A percentile compares a stretch with the other conserved stretches of the same genome.
These are phyloP conservation scores for Diplodus puntazzo DNA, from an alignment of 2,797 vertebrate genomes.

Conservation along the genomic window DNA sequence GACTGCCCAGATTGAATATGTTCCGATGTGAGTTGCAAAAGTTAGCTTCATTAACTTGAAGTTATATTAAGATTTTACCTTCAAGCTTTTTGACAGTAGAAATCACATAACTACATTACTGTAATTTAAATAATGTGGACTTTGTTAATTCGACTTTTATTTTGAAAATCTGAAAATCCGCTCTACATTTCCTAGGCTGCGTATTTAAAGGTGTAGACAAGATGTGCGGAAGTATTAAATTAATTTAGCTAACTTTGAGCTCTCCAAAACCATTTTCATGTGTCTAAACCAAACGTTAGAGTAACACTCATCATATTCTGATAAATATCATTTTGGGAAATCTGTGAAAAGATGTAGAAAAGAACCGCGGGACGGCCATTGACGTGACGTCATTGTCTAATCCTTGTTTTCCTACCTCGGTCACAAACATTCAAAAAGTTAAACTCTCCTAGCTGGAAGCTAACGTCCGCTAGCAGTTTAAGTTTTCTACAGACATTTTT, in stretches of 20 bases:
- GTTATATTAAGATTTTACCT: neutral
- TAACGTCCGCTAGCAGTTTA: neutral
- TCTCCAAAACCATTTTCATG: neutral
- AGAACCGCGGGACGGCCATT: no score
- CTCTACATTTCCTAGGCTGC: neutral
- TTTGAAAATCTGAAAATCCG: neutral
- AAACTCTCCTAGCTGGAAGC: neutral
- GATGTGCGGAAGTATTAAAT: rapidly evolving
- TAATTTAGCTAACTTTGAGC: neutral
- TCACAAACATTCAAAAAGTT: slow-evolving; percentile 33
- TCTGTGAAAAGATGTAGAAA: neutral
- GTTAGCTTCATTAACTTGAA: neutral
- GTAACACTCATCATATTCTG: rapidly evolving
- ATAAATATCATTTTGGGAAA: neutral
- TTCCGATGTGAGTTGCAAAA: neutral
- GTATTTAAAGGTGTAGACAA: neutral
- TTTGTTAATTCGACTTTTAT: neutral
- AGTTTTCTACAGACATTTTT: neutral
- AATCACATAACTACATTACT: neutral
- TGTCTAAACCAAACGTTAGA: rapidly evolving
- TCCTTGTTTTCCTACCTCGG: neutral
- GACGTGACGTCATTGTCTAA: slow-evolving; percentile 14
- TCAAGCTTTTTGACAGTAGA: neutral
- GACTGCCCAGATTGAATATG: neutral
- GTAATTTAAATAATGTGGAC: no score